Evolutionary conservation across 2,113 vertebrate genomes (phyloP), one percentile per base, ranked within the genome.

Genomic region (Cavia aperea): DNA sequence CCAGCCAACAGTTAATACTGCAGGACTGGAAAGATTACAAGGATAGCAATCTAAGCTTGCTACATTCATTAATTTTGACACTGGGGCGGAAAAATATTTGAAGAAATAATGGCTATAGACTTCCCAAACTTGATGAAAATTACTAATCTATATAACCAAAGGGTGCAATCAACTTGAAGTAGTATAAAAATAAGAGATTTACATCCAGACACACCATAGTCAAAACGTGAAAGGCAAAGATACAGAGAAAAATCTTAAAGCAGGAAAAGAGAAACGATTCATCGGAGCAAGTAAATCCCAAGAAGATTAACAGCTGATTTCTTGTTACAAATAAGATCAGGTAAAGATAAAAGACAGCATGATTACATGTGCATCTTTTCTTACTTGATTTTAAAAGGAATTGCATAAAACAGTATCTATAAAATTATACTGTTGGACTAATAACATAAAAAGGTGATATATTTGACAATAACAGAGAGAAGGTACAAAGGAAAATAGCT

Each of bases 331-430:
- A 70, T 3, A 62, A 87, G 36, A 66, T 7, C 68, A 63, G 54
- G 70, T 78, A 91, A 81, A 54, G 29, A 86, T 81, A 81, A 81
- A 79, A n/a, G 43, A 92, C 1, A 63, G 21, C 65, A 43, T 81
- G 46, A 66, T 89, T n/a, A 73, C 8, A 56, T 63, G 39, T 49
- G 62, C 88, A 33, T 79, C 68, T 70, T 79, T 16, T 60, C 15
- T 88, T 93, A 81, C n/a, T 36, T 86, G 63, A 58, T 81, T 94
- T 58, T 31, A 81, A 90, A 90, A 77, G 24, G 56, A 90, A 51
- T 23, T 31, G 26, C 24, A 86, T 39, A 81, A 60, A 88, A 60
- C 3, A 51, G 21, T 23, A 70, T 70, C 36, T 46, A n/a, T 85
- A 79, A 78, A 79, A 43, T 73, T 81, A 13, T 24, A 33, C 62